Evolutionary conservation across 2,113 vertebrate species (phyloP).

Genomic region (Ramphastos sulfuratus): DNA sequence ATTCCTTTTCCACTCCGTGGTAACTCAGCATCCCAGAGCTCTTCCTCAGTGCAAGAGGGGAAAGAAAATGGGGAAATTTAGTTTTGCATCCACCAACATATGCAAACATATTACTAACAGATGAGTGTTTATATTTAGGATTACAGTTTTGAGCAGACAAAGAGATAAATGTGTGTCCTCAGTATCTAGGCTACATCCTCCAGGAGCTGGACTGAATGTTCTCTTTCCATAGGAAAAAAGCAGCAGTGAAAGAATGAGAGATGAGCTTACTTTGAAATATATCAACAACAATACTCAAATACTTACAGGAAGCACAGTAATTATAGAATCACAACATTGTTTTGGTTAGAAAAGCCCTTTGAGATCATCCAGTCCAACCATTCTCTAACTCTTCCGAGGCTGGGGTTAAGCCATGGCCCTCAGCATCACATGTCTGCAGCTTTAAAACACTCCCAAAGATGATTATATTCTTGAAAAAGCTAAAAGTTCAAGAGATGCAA

Average conservation of each 20-base stretch:
- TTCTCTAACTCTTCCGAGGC: too few species aligned
- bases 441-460: neutral
- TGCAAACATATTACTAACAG: conserved; percentile 1
- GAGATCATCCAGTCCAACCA: too few species aligned
- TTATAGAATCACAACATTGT: too few species aligned
- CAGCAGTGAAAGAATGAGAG: conserved; percentile 1
- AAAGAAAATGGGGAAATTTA: neutral
- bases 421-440: too few species aligned
- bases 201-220: neutral
- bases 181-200: neutral
- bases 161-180: neutral
- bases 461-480: neutral
- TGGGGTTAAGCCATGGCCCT: too few species aligned
- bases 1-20: neutral
- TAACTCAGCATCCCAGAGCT: neutral
- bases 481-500: conserved; percentile 6
- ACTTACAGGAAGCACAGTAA: neutral
- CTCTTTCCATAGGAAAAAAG: neutral
- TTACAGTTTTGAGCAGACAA: conserved; percentile 21
- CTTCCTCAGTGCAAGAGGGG: neutral
- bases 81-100: neutral
- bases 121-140: conserved; percentile 39
- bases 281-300: neutral
- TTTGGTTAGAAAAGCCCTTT: too few species aligned
- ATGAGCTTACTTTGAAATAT: conserved; percentile 9